A percentile compares a stretch with the other conserved stretches of the same genome.
These are phyloP conservation scores for Vollenhovia emeryi DNA, from an alignment of 1,140 invertebrate species.

Conservation along the genomic window DNA sequence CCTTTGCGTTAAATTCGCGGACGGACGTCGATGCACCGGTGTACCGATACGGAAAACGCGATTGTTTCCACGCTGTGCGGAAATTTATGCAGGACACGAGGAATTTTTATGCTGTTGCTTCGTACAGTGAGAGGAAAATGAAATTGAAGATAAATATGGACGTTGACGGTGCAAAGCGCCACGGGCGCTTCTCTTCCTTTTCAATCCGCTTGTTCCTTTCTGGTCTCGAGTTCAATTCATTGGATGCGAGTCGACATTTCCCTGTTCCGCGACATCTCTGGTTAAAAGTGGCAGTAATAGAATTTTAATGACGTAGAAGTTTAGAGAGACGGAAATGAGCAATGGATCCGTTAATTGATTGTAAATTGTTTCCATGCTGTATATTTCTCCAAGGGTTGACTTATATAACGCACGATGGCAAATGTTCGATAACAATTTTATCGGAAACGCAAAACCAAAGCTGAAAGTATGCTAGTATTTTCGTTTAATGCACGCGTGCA, in stretches of 20 bases:
- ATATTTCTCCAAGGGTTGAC: not conserved
- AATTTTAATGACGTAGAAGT: not conserved
- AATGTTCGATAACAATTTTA: slow-evolving; percentile 10
- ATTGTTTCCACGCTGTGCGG: not conserved
- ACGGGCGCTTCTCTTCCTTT: not conserved
- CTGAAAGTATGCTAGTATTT: not conserved
- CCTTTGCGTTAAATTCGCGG: not conserved
- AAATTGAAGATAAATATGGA: slow-evolving; percentile 43
- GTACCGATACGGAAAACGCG: not conserved
- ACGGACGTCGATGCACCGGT: not conserved
- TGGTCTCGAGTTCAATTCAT: not conserved
- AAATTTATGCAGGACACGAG: not conserved
- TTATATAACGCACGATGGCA: not conserved
- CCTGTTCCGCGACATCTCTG: not conserved
- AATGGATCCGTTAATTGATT: not conserved
- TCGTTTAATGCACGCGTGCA: not conserved
- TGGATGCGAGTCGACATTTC: not conserved
- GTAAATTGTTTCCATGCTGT: not conserved
- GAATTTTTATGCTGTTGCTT: slow-evolving; percentile 9
- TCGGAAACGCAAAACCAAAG: not conserved
- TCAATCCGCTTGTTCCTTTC: not conserved
- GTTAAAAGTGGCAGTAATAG: not conserved
- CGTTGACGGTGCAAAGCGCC: too few species aligned
- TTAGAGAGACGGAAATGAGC: not conserved
- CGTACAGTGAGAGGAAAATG: not conserved